Evolutionary conservation across 2,797 vertebrate species (phyloP).

Genomic region (Sebastes flavidus): DNA sequence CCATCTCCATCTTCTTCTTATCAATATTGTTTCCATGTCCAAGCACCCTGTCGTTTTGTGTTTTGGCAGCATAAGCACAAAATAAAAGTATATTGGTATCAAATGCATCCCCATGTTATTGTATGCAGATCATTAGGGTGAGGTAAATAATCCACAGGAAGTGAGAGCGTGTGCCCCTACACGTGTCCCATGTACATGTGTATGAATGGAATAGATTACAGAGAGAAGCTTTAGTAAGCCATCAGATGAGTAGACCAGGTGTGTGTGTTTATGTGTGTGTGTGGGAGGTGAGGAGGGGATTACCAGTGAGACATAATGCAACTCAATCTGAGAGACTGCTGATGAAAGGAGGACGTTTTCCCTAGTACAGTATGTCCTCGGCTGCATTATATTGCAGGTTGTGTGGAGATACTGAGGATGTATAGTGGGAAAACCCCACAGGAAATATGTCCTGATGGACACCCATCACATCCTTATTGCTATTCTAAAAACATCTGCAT

Average conservation of each 20-base stretch:
- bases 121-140: neutral
- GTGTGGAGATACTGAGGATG: neutral
- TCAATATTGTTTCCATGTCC: too few species aligned
- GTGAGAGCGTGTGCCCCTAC: neutral
- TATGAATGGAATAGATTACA: conserved; percentile 17
- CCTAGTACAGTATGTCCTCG: neutral
- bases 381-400: neutral
- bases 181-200: neutral
- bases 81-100: neutral
- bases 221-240: neutral
- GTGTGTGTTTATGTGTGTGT: conserved; percentile 8
- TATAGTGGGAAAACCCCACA: neutral
- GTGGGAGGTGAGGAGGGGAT: conserved; percentile 26
- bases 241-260: conserved; percentile 30
- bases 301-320: conserved; percentile 40
- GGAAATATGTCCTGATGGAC: neutral
- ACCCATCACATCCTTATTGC: neutral
- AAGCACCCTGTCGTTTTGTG: too few species aligned
- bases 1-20: too few species aligned
- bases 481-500: neutral
- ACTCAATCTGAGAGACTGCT: conserved; percentile 56
- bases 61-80: neutral
- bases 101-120: neutral
- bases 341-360: conserved; percentile 45
- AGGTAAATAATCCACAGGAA: neutral